phyloP scores from a whole-genome alignment of 2,888 invertebrate genomes.

The Danaus chrysippus region DNA sequence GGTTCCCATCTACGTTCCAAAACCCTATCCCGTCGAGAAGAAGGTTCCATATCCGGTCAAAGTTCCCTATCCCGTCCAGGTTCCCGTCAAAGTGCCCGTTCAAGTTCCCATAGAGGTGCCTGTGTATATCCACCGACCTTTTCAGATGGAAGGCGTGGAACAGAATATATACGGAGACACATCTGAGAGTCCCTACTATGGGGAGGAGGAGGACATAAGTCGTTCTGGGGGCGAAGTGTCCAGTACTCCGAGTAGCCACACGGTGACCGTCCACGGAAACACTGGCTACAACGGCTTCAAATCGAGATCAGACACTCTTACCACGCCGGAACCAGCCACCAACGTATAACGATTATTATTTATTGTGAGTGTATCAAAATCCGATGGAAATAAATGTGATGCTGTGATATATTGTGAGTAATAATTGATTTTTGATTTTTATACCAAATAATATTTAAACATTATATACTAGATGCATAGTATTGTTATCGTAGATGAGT shows the following conservation, averaged over 20 bases:
- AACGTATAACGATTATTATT: constrained; percentile 11
- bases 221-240: constrained; percentile 29
- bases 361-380: constrained; percentile 26
- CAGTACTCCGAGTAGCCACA: constrained; percentile 38
- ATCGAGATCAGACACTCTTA: constrained; percentile 52
- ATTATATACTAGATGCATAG: too few relatives aligned
- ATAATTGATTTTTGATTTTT: constrained; percentile 29
- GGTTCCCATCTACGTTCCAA: constrained; percentile 51
- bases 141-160: constrained; percentile 35
- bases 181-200: constrained; percentile 23
- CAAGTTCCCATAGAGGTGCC: constrained; percentile 59
- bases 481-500: too few relatives aligned
- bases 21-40: constrained; percentile 56
- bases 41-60: constrained; percentile 58
- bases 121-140: constrained; percentile 56
- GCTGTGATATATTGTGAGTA: constrained; percentile 59
- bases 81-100: constrained; percentile 51
- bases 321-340: constrained; percentile 34
- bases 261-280: constrained; percentile 53
- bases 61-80: constrained; percentile 50
- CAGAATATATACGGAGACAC: constrained; percentile 11
- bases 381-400: constrained; percentile 56
- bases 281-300: constrained; percentile 56
- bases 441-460: not conserved
- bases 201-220: constrained; percentile 20